Percentiles rank a stretch among this genome's conserved stretches.
Conservation (phyloP, 2,797 vertebrate genomes). For the Psittacula derbiana region DNA sequence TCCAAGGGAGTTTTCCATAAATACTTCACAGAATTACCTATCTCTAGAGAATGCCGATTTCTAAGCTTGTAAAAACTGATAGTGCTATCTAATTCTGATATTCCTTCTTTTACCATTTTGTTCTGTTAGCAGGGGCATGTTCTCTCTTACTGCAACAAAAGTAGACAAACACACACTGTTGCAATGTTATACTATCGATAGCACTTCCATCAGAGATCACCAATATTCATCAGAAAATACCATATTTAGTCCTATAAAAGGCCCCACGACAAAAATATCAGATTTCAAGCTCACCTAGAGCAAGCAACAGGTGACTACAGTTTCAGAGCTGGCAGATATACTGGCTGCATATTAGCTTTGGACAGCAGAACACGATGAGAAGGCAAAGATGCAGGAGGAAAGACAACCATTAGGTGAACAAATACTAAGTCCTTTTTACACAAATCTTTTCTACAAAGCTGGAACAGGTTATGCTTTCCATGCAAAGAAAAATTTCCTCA, state of each 20-base stretch:
- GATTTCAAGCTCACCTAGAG: not conserved
- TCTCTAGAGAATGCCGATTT: not conserved
- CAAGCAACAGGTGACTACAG: not conserved
- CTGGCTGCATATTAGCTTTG: not conserved
- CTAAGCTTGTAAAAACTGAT: not conserved
- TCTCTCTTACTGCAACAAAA: not conserved
- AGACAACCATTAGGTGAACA: not conserved
- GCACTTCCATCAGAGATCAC: not conserved
- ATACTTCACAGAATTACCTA: not conserved
- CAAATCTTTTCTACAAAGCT: not conserved
- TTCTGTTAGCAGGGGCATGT: not conserved
- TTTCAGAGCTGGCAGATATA: not conserved
- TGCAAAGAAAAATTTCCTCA: not conserved
- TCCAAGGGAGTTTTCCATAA: not conserved
- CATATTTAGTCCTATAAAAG: not conserved
- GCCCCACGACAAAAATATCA: not conserved
- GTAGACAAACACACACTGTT: not conserved
- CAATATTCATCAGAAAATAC: not conserved
- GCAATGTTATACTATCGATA: accelerated
- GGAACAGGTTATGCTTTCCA: not conserved
- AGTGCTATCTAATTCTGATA: not conserved
- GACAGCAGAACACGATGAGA: not conserved
- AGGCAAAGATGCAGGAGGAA: not conserved
- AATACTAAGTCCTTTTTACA: not conserved
- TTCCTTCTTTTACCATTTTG: not conserved